Evolutionary conservation across 2,888 invertebrate genomes (phyloP), one percentile per base, ranked within the genome.

Genomic region (Rhagium mordax): DNA sequence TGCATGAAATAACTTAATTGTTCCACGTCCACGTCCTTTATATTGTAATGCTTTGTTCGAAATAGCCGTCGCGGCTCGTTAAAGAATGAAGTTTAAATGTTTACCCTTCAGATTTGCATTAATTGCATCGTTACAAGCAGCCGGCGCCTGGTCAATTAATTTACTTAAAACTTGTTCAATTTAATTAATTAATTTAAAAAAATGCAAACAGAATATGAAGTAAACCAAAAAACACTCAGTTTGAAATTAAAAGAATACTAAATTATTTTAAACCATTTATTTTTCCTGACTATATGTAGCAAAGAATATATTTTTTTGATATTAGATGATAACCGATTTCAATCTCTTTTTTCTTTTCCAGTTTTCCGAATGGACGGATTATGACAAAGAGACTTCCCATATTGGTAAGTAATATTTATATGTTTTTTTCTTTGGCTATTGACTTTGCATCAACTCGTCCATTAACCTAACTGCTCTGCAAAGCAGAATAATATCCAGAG

Each of bases 351-450:
- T 85, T 85, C 79, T 86, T 78, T 89, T 90, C 68, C 87, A 91
- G 91, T 90, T 91, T 86, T 89, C 89, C 83, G 89, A 89, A 89
- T 90, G 89, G 89, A 89, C 88, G 87, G 89, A 89, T 90, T 90
- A 91, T 91, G 91, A 91, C 90, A 90, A 88, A 86, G 89, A 88
- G 80, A 88, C 88, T 83, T 89, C 89, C 83, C 89, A 90, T 86
- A 88, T 89, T 84, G 90, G 91, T 91, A 87, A 90, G 90, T 89
- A 70, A 8, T 55, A 24, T 24, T 55, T 55, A 41, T 24, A 53
- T 66, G 57, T 10, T 68, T 55, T 1, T 77, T 78, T 15, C 5
- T 13, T 41, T 15, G 41, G 41, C 41, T n/a, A 41, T n/a, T 15
- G 41, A 41, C 41, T n/a, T n/a, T 41, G n/a, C 4, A 41, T 1